Evolutionary conservation across 2,797 vertebrate species (phyloP), one percentile per base, ranked within the genome.

Genomic region (Hypotaenidia philippensis): DNA sequence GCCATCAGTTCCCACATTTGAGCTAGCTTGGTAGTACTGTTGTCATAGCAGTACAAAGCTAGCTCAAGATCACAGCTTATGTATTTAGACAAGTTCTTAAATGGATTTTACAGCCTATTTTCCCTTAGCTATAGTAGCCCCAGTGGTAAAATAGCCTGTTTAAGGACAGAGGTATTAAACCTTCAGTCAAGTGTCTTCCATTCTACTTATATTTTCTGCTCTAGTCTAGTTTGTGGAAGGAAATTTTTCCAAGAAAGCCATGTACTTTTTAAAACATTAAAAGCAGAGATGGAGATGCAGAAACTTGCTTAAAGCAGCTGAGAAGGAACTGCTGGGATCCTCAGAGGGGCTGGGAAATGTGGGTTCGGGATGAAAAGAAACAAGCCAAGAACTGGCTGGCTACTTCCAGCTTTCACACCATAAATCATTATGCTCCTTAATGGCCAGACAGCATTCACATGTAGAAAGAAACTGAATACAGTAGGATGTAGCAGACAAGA

Each of bases 391-490:
- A 49, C 61, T 79, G 82, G 91, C 81, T 83, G 86, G 83, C 80
- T 94, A 61, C 69, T 90, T 93, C 87, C 69, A 94, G 75, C 76
- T 91, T 97, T 95, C 87, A 87, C 91, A 91, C 80, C 53, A 84
- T 94, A 96, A 96, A 93, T 96, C 8, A 3, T 56, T 22, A 61
- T 56, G 84, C 80, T 92, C 65, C 45, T 68, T 61, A 78, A 79
- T 19, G 79, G 87, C 64, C 82, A 84, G 74, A 26, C 10, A 0
- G 53, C 60, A 74, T 85, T 83, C 68, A 57, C 70, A 36, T 10
- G 16, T 6, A 87, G 38, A 75, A 90, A 55, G 52, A 59, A 72
- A 61, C 11, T 15, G 53, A 75, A 45, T 31, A 19, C 2, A 1
- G 55, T 49, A 69, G 82, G 79, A 94, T 47, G 45, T 19, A 90